Conservation (phyloP, 2,888 invertebrate species). For the Teleogryllus oceanicus region DNA sequence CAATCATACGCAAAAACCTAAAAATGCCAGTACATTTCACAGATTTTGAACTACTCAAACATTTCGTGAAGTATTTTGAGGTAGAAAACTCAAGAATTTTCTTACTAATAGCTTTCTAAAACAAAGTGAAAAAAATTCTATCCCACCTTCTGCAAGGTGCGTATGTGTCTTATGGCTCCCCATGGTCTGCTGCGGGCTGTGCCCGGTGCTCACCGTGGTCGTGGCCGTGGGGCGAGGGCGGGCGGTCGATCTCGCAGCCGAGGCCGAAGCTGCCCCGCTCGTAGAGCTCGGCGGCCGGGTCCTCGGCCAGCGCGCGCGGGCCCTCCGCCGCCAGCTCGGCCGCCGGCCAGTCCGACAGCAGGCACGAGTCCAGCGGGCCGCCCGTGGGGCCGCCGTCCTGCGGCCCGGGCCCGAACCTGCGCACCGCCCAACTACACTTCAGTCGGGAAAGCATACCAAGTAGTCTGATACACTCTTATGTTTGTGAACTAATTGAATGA, state of each 20-base stretch:
- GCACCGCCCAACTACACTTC: conserved; percentile 32
- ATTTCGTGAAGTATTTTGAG: too few relatives aligned
- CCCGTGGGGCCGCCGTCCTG: conserved; percentile 44
- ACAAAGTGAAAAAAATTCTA: too few relatives aligned
- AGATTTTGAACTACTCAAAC: too few relatives aligned
- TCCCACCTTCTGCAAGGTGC: too few relatives aligned
- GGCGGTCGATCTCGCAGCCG: conserved; percentile 69
- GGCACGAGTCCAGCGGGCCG: conserved; percentile 69
- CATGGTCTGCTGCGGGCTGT: not conserved
- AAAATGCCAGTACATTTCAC: too few relatives aligned
- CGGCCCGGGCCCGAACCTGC: conserved; percentile 59
- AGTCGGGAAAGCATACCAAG: conserved; percentile 49
- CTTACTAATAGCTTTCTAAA: too few relatives aligned
- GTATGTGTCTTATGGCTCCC: too few relatives aligned
- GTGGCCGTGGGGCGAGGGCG: conserved; percentile 22
- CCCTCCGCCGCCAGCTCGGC: conserved; percentile 59
- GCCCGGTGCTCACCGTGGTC: not conserved
- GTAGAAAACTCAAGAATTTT: too few relatives aligned
- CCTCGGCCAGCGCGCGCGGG: conserved; percentile 55
- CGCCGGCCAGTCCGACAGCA: conserved; percentile 69
- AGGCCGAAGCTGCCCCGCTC: conserved; percentile 77
- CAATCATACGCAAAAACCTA: too few relatives aligned
- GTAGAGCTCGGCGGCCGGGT: conserved; percentile 69
- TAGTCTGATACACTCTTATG: too few relatives aligned
- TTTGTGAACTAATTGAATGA: too few relatives aligned